phyloP scores from a whole-genome alignment of 2,113 vertebrate genomes.

The Apistogramma diplotaenia region DNA sequence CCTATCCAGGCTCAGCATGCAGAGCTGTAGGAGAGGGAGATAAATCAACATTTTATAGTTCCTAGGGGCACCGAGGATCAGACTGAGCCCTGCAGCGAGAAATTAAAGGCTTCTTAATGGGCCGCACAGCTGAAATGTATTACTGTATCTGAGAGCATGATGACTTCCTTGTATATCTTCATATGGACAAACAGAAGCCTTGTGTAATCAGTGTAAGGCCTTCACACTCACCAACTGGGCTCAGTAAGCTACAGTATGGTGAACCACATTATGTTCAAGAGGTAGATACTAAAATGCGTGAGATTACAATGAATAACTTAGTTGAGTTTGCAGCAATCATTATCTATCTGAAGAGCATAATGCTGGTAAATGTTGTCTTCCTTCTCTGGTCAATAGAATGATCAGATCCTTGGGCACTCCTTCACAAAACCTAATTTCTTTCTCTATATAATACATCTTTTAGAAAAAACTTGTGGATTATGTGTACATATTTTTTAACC shows the following conservation, averaged over 20 bases:
- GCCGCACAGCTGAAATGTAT: constrained; percentile 57
- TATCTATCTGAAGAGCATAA: neutral
- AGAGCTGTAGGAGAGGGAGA: constrained; percentile 54
- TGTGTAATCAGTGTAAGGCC: neutral
- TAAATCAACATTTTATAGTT: constrained; percentile 77
- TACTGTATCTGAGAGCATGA: constrained; percentile 51
- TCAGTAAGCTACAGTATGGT: neutral
- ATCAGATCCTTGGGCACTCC: too few relatives aligned
- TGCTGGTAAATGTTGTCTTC: neutral
- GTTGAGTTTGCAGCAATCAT: neutral
- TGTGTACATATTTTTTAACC: too few relatives aligned
- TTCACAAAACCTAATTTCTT: too few relatives aligned
- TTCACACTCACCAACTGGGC: neutral
- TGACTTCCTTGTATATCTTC: constrained; percentile 25
- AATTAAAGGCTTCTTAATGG: constrained; percentile 73
- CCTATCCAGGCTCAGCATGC: constrained; percentile 61
- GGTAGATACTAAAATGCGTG: neutral
- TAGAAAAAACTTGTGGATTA: too few relatives aligned
- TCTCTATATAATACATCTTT: too few relatives aligned
- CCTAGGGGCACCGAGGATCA: constrained; percentile 70
- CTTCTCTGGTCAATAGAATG: too few relatives aligned
- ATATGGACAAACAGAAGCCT: neutral
- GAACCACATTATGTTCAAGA: neutral
- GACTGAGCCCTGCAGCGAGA: constrained; percentile 58
- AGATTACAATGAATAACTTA: neutral